Conservation (phyloP, 2,113 vertebrate genomes). For the Anseranas semipalmata region DNA sequence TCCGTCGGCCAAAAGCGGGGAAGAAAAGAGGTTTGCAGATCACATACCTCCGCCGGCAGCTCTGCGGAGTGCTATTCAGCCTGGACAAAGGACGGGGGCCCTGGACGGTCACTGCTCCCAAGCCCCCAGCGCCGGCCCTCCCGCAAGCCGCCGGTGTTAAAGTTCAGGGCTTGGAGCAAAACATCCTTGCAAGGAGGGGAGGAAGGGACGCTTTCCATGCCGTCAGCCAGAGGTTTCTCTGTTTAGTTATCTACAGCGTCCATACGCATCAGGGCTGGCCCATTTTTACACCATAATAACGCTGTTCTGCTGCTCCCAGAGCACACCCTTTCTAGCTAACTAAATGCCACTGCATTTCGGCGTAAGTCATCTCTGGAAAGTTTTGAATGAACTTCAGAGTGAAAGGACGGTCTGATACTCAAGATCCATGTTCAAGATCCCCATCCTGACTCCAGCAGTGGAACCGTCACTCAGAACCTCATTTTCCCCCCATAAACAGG, state of each 20-base stretch:
- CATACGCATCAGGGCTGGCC: background rate
- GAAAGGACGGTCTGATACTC: background rate
- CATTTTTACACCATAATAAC: background rate
- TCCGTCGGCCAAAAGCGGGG: background rate
- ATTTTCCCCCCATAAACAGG: background rate
- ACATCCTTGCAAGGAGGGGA: background rate
- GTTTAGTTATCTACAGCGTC: background rate
- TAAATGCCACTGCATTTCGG: background rate
- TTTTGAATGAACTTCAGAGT: background rate
- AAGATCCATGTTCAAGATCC: background rate
- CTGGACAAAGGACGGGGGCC: background rate
- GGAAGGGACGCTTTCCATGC: background rate
- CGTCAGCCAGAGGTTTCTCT: background rate
- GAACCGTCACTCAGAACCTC: background rate
- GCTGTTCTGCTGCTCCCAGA: background rate
- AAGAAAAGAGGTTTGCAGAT: conserved; percentile 23
- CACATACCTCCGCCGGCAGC: background rate
- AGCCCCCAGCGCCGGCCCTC: background rate
- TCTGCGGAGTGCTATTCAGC: background rate
- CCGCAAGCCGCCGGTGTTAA: background rate
- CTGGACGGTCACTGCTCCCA: background rate
- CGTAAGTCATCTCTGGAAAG: background rate
- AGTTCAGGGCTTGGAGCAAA: conserved; percentile 1
- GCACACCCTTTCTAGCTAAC: background rate
- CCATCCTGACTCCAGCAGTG: fast-evolving